Base-by-base conservation (phyloP, 2,113 vertebrate genomes). In the Narcine bancroftii region DNA sequence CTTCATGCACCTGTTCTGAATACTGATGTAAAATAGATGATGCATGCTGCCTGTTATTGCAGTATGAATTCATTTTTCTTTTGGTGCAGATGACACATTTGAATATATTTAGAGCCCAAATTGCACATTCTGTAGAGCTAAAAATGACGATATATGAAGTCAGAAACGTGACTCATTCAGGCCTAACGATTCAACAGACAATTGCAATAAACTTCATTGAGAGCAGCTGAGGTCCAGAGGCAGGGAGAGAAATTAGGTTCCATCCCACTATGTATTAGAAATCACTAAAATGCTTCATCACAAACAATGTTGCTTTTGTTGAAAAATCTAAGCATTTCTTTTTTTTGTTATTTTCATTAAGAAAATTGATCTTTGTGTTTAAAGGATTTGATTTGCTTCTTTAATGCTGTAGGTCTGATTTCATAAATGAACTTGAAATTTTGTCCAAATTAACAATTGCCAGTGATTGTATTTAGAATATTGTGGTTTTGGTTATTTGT, bases 141-240 rank as follows among this genome's bases (percentile, higher is more conserved):
- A 65, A 91, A 19, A 91, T 42, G 89, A 63, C 63, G 71, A 33
- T 29, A 45, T 69, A 91, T 66, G 63, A 89, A 66, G 42, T 60
- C 81, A 60, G 81, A 53, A 87, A 87, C 36, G 53, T 87, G 89
- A 69, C 24, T 91, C n/a, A 65, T 47, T 91, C 39, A 29, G 21
- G 65, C 36, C 89, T 69, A 60, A 91, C 42, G 65, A 66, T 91
- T 91, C 89, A 91, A 69, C 21, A 91, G 63, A 69, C 65, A 47
- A 42, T 91, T 91, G 89, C 33, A 91, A 91, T 91, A 91, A 91
- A 91, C 66, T 21, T 91, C 63, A 69, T 69, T 91, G 89, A 45
- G 89, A 91, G 33, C 26, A 91, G 89, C 39, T 91, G 89, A 71
- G 42, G 29, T 42, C 36, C 36, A 47, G 65, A 26, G 47, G 65